Evolutionary conservation across 2,888 invertebrate genomes (phyloP), one percentile per base, ranked within the genome.

Genomic region (Fragum sueziense): DNA sequence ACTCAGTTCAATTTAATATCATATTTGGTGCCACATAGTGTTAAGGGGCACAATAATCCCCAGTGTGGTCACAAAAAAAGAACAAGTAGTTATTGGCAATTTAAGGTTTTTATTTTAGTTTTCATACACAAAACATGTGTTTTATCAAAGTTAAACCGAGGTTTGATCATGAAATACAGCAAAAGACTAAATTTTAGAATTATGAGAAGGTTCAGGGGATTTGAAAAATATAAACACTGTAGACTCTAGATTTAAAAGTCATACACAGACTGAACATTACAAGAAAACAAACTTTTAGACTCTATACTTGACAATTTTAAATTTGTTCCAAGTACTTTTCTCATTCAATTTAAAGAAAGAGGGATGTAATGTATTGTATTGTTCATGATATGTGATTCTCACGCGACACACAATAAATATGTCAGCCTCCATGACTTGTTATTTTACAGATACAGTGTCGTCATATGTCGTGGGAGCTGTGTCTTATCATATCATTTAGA

Each of bases 11-110:
- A 47, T 47, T n/a, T 47, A 47, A 47, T n/a, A n/a, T n/a, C 47
- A 47, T 14, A 20, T 20, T n/a, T 47, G n/a, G 47, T 47, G 47
- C 47, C 47, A 47, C 61, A 61, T 33, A 33, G 47, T 67, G 67
- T 67, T 67, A 67, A 67, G 34, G 67, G 67, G 67, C 67, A 67
- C 25, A 67, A 41, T 67, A 67, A 22, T 67, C 67, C 67, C 67
- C 34, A 67, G 37, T 22, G 41, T 41, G 67, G 47, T 47, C 47
- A 47, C 47, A 47, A 25, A 22, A 67, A 41, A n/a, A 62, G 57
- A 57, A 57, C 57, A 57, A 29, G 20, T 7, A 57, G 57, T 57
- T 57, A 25, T 57, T 47, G n/a, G 47, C 47, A 47, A 47, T 20
- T 47, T 47, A 9, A 47, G 47, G 47, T 47, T 47, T 47, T 47